A percentile compares a stretch with the other conserved stretches of the same genome.
These are phyloP conservation scores for Dryobota labecula DNA, from an alignment of 2,888 invertebrate species.

Conservation along the genomic window DNA sequence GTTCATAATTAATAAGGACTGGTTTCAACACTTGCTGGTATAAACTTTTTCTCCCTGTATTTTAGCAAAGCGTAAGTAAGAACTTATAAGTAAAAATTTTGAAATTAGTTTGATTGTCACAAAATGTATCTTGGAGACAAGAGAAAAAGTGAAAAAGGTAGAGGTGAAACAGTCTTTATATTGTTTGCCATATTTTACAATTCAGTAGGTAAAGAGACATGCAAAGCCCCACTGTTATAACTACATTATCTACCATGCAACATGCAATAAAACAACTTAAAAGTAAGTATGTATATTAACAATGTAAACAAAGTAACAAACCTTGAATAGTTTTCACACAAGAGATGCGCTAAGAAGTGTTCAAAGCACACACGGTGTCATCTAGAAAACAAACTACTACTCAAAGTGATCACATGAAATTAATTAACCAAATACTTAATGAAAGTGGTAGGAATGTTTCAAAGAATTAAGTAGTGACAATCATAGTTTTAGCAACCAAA, in stretches of 20 bases:
- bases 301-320: slow-evolving; percentile 36
- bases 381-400: slow-evolving; percentile 77
- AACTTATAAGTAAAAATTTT: not conserved
- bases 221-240: slow-evolving; percentile 1
- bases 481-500: not conserved
- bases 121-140: not conserved
- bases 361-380: slow-evolving; percentile 65
- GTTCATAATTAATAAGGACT: not conserved
- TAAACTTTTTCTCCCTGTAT: not conserved
- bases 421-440: not conserved
- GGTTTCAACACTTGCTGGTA: not conserved
- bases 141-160: not conserved
- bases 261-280: slow-evolving; percentile 1
- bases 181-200: not conserved
- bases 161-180: not conserved
- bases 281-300: not conserved
- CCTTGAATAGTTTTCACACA: slow-evolving; percentile 39
- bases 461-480: not conserved
- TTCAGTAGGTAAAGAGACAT: not conserved
- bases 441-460: not conserved
- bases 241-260: slow-evolving; percentile 1
- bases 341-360: slow-evolving; percentile 28
- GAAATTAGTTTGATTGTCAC: not conserved
- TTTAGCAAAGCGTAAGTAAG: not conserved
- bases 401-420: slow-evolving; percentile 33